Evolutionary conservation across 2,113 vertebrate species (phyloP), one percentile per base, ranked within the genome.

Genomic region (Suricata suricatta): DNA sequence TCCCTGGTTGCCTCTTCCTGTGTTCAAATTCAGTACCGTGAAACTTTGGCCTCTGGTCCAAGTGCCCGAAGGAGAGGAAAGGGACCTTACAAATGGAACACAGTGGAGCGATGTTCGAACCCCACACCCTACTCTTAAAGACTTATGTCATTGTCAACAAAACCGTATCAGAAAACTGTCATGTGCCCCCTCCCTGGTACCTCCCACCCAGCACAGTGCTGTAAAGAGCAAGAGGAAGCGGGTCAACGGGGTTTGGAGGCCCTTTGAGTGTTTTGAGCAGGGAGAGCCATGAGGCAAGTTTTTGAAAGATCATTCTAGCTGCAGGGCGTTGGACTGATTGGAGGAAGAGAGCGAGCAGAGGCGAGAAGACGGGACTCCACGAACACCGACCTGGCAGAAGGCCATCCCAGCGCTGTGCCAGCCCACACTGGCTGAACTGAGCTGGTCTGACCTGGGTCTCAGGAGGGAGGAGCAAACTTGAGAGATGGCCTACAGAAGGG

Each of bases 11-110:
- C 69, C 77, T 95, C 92, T 96, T 97, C 93, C 90, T 88, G 89
- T 93, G 83, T 96, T 93, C 87, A 96, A 96, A 97, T 87, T 91
- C 71, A 93, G 97, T 52, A 87, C 71, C 66, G 68, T 60, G 89
- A 93, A 81, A 91, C 63, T 82, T 91, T 74, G 83, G 52, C 16
- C 50, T 93, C 90, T 79, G 68, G 35, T 93, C 50, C 72, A 97
- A 95, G 86, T 69, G 77, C 81, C 77, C 93, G 85, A 93, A 93
- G 38, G 47, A 69, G 21, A 94, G 63, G 50, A 95, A 95, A 96
- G 52, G 68, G 44, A 76, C 97, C 86, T 93, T 92, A 91, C 95
- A 91, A 82, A 87, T 71, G 64, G 57, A 97, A 91, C 77, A 72
- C 21, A 44, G 50, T 64, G 83, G 66, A 85, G 38, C 76, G 21